Base-by-base conservation (phyloP, 2,797 vertebrate genomes). In the Silurus lanzhouensis region DNA sequence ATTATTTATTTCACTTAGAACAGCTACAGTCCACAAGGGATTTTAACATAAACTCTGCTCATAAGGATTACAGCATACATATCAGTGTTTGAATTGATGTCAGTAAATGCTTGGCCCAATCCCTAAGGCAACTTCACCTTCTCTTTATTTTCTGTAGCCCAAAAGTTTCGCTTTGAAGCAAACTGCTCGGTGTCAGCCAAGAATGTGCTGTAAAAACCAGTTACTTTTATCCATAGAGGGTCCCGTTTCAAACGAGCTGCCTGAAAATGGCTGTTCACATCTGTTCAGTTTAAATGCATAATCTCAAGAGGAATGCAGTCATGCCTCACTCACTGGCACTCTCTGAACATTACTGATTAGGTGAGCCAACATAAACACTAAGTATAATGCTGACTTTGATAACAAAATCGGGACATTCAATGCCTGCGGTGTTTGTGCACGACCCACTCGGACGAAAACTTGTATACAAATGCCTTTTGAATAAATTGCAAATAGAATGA, bases 341-440 rank as follows among this genome's bases (percentile, higher is more conserved):
- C 81, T 88, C 76, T 85, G 82, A 81, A 86, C 72, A 6, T 85
- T 91, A 83, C 83, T 82, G 80, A 22, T 9, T 67, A 20, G 46
- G 85, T 31, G 55, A 81, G 92, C 92, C 92, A 93, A 93, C 55
- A 83, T 90, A 94, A 94, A 92, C 89, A 92, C 87, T 83, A 85
- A 74, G 44, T 82, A 90, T 91, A 90, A 89, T 88, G 89, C 84
- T 90, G 89, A 91, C 88, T 91, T 87, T 93, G 90, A 95, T 93
- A 92, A 91, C 75, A 83, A 85, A 57, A 79, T 48, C 4, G 68
- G 48, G 86, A 86, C 91, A 91, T 91, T 84, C 85, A 88, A 91
- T 89, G 88, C 87, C 90, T 74, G 84, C 44, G 44, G 71, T 85
- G 57, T 80, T 91, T 87, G 83, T n/a, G 83, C 75, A 67, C 38